Conservation (phyloP, 2,797 vertebrate genomes). For the Pogonophryne albipinna region DNA sequence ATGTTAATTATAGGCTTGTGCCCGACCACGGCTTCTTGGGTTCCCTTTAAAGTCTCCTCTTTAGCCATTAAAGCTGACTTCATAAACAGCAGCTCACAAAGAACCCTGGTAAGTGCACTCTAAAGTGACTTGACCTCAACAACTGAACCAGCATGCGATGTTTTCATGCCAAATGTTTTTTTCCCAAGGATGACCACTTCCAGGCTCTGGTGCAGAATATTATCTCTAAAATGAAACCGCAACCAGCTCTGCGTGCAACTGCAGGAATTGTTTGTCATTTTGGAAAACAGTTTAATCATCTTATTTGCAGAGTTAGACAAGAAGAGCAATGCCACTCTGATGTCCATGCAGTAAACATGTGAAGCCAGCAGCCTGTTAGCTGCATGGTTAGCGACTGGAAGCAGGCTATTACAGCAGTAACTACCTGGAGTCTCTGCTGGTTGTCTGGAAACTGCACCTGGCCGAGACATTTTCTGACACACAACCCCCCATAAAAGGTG, state of each 20-base stretch:
- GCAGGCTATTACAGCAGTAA: too few relatives aligned
- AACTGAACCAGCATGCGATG: background rate
- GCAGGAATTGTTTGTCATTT: too few relatives aligned
- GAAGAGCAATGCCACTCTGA: too few relatives aligned
- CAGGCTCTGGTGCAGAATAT: background rate
- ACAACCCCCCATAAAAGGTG: background rate
- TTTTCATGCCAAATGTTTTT: background rate
- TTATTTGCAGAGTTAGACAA: too few relatives aligned
- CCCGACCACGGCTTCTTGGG: constrained; percentile 18
- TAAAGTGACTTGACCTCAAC: background rate
- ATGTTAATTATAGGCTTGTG: constrained; percentile 32
- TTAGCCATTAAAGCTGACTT: constrained; percentile 18
- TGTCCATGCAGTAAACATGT: background rate
- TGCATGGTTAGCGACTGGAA: too few relatives aligned
- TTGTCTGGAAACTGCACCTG: background rate
- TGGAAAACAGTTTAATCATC: too few relatives aligned
- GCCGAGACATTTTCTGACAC: background rate
- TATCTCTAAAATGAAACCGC: background rate
- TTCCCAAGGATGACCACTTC: background rate
- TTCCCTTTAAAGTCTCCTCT: constrained; percentile 20
- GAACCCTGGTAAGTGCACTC: background rate
- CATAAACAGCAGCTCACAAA: constrained; percentile 4
- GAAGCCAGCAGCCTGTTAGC: background rate
- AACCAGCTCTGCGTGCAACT: background rate
- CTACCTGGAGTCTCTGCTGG: too few relatives aligned